phyloP scores from a whole-genome alignment of 2,113 vertebrate species.

The Phrynocephalus versicolor region DNA sequence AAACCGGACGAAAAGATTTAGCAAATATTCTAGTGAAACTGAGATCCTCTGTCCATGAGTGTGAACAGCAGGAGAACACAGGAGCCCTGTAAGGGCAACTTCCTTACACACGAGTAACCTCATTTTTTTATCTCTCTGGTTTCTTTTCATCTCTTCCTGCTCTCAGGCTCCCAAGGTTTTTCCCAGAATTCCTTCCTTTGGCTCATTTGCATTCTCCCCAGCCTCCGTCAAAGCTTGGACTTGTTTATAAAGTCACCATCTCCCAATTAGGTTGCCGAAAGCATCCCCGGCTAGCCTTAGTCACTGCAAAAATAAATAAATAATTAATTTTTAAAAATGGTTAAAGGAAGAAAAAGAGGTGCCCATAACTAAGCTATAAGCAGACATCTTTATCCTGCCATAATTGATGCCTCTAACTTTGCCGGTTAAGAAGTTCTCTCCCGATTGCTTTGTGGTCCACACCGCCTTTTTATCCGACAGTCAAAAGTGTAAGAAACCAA shows the following conservation, averaged over 20 bases:
- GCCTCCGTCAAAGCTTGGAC: constrained; percentile 64
- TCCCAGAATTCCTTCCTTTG: constrained; percentile 39
- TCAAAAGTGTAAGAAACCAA: constrained; percentile 73
- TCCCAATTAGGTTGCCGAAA: constrained; percentile 73
- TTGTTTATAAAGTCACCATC: constrained; percentile 74
- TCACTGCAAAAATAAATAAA: too few relatives aligned
- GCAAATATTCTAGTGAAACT: constrained; percentile 5
- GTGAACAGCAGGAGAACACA: constrained; percentile 28
- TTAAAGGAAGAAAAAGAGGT: constrained; percentile 74
- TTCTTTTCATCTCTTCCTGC: constrained; percentile 35
- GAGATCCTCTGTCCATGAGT: constrained; percentile 35
- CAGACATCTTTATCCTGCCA: constrained; percentile 81
- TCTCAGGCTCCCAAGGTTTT: constrained; percentile 6
- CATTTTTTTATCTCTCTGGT: constrained; percentile 40
- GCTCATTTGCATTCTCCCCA: constrained; percentile 67
- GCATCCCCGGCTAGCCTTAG: constrained; percentile 59
- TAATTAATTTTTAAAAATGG: too few relatives aligned
- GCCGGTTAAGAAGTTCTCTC: constrained; percentile 72
- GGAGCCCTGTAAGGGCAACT: constrained; percentile 18
- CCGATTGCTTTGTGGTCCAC: constrained; percentile 70
- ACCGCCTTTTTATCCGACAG: constrained; percentile 75
- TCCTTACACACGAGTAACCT: constrained; percentile 5
- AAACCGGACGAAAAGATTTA: too few relatives aligned
- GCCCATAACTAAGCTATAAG: constrained; percentile 70
- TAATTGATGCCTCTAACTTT: constrained; percentile 81